A percentile compares a stretch with the other conserved stretches of the same genome.
phyloP scores from a whole-genome alignment of 2,888 invertebrate genomes.

The Hecatera dysodea region DNA sequence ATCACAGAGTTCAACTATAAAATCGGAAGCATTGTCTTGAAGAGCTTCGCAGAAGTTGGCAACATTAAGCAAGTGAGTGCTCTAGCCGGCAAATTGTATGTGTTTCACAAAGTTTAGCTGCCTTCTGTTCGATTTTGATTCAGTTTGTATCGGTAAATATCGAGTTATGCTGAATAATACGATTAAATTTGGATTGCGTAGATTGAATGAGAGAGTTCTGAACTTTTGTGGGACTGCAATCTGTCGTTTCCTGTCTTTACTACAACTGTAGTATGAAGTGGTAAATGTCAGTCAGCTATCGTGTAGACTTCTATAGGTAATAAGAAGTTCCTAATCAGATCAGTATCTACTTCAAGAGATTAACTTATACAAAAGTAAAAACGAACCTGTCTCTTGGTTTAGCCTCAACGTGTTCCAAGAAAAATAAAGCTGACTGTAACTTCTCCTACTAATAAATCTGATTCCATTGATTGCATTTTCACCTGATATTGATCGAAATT shows the following conservation, averaged over 20 bases:
- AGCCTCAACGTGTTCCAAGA: neutral
- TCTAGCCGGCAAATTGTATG: conserved; percentile 71
- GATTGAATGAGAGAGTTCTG: conserved; percentile 29
- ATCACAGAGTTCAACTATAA: conserved; percentile 22
- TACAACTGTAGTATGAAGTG: neutral
- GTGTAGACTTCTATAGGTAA: too few species aligned
- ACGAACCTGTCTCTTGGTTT: neutral
- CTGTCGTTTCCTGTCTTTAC: neutral
- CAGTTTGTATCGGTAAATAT: conserved; percentile 55
- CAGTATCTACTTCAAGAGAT: too few species aligned
- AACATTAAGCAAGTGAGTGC: conserved; percentile 56
- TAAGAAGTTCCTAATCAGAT: too few species aligned
- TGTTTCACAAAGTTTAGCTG: conserved; percentile 53
- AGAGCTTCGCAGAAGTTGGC: conserved; percentile 44
- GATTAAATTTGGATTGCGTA: conserved; percentile 52
- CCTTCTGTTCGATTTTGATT: conserved; percentile 53
- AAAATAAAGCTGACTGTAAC: neutral
- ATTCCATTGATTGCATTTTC: neutral
- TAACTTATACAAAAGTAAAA: too few species aligned
- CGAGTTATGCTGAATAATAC: conserved; percentile 31
- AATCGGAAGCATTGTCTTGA: conserved; percentile 43
- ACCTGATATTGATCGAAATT: neutral
- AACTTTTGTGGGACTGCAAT: conserved; percentile 2
- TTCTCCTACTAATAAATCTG: neutral
- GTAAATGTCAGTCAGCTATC: too few species aligned